phyloP scores from a whole-genome alignment of 2,797 vertebrate genomes.

The Eurystomus glaucurus region DNA sequence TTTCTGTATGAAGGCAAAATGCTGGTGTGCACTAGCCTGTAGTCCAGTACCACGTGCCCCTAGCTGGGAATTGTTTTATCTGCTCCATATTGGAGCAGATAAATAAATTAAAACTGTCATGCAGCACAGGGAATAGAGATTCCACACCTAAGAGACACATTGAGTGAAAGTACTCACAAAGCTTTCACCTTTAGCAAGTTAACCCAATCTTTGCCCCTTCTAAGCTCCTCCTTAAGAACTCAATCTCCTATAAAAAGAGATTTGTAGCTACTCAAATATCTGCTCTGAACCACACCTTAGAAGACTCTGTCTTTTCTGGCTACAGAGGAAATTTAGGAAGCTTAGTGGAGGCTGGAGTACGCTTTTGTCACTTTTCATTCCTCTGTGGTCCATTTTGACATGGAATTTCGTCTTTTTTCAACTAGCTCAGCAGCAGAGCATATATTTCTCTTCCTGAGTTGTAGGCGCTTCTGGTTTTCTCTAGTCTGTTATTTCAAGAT shows the following conservation, averaged over 20 bases:
- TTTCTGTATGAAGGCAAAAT: neutral
- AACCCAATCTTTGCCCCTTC: neutral
- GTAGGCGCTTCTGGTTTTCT: neutral
- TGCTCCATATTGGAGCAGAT: neutral
- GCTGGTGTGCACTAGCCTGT: neutral
- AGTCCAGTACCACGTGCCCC: neutral
- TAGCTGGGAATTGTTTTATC: neutral
- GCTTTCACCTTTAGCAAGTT: neutral
- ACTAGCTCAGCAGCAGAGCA: neutral
- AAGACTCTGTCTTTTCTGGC: neutral
- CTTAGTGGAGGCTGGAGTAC: neutral
- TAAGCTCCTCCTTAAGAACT: neutral
- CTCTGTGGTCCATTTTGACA: neutral
- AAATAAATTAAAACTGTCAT: neutral
- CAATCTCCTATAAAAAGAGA: neutral
- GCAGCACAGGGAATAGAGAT: neutral
- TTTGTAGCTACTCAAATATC: neutral
- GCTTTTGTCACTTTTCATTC: neutral
- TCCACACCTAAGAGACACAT: neutral
- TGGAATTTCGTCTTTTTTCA: neutral
- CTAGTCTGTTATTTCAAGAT: conserved; percentile 16
- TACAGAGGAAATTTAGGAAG: neutral
- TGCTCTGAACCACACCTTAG: neutral
- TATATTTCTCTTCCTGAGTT: neutral
- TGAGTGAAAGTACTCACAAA: neutral